Evolutionary conservation across 2,888 invertebrate genomes (phyloP), one percentile per base, ranked within the genome.

Genomic region (Lasioglossum calceatum): DNA sequence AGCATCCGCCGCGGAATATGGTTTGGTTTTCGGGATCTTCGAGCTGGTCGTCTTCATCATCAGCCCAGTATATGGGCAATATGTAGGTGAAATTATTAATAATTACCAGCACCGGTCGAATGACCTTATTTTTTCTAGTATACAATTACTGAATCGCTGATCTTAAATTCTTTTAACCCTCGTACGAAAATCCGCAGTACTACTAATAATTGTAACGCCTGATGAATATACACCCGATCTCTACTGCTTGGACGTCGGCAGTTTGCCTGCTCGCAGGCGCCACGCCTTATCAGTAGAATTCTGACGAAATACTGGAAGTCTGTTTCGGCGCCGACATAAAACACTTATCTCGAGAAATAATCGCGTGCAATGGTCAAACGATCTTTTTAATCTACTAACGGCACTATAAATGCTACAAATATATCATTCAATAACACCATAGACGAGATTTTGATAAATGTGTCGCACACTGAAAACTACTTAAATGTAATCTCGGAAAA

Each of bases 1-100:
- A 14, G 98, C 98, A 32, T 96, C 97, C 27, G 97, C 98, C 0
- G 97, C 98, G 16, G 97, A 98, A 93, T 98, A 98, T 94, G 98
- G 98, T 0, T 96, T 98, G 88, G 98, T 98, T 0, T 98, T 98
- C 94, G 98, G 98, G 1, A 96, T 98, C 70, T 98, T 98, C 95
- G 98, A 98, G 94, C 95, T 98, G 82, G 97, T 98, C 42, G 98
- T 98, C 78, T 98, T 98, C 95, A 93, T 98, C 47, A 96, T 98
- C 84, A 98, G 98, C 89, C 98, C 98, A 0, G 92, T 98, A 27
- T 98, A 98, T 93, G 98, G 98, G 70, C 97, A 97, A 90, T 96
- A 98, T 93, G 96, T 96, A 93, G 95, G 96, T 95, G 73, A 76
- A 54, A 81, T 39, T 44, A 72, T 76, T 58, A 23, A 64, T 58